Conservation (phyloP, 2,888 invertebrate genomes). For the Parnassius orleans region DNA sequence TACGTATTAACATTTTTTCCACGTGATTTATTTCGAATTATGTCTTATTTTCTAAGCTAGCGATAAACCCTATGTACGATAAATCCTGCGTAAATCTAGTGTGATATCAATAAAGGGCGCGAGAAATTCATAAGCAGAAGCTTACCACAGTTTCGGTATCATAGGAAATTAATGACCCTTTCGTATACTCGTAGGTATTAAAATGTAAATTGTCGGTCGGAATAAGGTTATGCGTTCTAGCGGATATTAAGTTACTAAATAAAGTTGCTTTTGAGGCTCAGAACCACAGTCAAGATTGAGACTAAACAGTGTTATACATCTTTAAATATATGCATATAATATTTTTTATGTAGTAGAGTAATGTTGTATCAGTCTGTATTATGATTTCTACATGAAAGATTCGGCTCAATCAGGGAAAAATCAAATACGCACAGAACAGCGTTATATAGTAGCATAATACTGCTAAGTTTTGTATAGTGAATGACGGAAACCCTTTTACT, state of each 20-base stretch:
- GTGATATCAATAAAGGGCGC: slow-evolving; percentile 12
- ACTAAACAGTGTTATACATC: background rate
- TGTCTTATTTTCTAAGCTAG: slow-evolving; percentile 10
- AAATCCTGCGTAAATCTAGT: slow-evolving; percentile 18
- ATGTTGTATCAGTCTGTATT: too few species aligned
- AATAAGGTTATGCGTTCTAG: slow-evolving; percentile 14
- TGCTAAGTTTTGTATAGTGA: too few species aligned
- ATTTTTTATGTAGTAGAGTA: too few species aligned
- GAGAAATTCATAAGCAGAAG: slow-evolving; percentile 13
- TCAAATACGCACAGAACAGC: too few species aligned
- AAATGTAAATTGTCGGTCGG: slow-evolving; percentile 8
- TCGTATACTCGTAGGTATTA: slow-evolving; percentile 18
- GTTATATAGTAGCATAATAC: too few species aligned
- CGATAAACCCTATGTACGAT: slow-evolving; percentile 19
- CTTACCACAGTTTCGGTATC: slow-evolving; percentile 12
- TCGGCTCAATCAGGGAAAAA: too few species aligned
- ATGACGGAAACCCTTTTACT: too few species aligned
- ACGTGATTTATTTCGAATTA: slow-evolving; percentile 37
- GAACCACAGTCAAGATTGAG: slow-evolving; percentile 10
- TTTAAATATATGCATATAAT: too few species aligned
- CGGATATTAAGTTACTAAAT: slow-evolving; percentile 22
- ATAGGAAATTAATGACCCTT: slow-evolving; percentile 23
- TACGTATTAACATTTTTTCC: slow-evolving; percentile 35
- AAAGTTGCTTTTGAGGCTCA: slow-evolving; percentile 1
- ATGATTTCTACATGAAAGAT: too few species aligned